Conservation (phyloP, 2,797 vertebrate species). For the Tragelaphus eurycerus region DNA sequence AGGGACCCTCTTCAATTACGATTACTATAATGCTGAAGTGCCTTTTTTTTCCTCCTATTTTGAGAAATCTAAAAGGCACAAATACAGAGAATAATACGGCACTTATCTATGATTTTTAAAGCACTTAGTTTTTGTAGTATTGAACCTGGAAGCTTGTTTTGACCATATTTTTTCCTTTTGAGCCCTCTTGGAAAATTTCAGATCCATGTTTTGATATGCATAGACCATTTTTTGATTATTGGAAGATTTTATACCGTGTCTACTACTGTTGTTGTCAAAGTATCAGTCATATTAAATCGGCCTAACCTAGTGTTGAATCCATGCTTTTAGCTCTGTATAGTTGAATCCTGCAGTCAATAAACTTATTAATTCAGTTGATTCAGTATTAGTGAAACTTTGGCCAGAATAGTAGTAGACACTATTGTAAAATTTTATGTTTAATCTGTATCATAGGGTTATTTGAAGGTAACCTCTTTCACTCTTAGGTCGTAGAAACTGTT, state of each 20-base stretch:
- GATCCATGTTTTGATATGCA: background rate
- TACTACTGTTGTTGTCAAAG: background rate
- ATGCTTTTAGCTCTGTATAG: background rate
- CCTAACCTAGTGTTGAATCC: background rate
- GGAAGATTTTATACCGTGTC: background rate
- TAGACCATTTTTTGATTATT: background rate
- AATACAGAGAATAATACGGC: background rate
- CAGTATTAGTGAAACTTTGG: background rate
- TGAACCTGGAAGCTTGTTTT: background rate
- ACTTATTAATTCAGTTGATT: background rate
- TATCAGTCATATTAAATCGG: background rate
- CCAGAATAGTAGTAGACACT: background rate
- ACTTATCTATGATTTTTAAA: background rate
- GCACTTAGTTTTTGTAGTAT: background rate
- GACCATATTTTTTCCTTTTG: background rate
- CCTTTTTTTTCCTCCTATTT: background rate
- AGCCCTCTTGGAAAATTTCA: background rate
- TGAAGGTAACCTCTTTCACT: background rate
- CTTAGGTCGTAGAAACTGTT: background rate
- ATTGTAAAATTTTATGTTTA: background rate
- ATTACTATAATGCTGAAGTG: background rate
- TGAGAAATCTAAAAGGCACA: background rate
- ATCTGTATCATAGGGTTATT: background rate
- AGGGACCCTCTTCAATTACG: background rate
- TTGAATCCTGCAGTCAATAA: background rate